These are phyloP conservation scores for Sebastiscus tertius DNA, from an alignment of 2,797 vertebrate genomes.

Conservation along the genomic window DNA sequence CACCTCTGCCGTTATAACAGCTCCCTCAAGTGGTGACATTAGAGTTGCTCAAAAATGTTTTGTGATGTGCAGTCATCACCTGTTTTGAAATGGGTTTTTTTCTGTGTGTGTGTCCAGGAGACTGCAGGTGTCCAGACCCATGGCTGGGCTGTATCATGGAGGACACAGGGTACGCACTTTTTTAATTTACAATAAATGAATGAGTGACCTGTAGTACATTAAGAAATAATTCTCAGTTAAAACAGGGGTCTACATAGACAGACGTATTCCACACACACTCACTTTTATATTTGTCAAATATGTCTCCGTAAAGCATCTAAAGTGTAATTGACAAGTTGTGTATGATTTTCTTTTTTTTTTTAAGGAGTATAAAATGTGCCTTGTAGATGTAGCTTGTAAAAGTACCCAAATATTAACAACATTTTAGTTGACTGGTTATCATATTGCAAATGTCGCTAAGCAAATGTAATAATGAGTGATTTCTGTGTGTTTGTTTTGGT, in stretches of 20 bases:
- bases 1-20: neutral
- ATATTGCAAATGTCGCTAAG: neutral
- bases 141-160: slow-evolving; percentile 97
- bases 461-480: neutral
- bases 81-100: slow-evolving; percentile 1
- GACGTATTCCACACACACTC: neutral
- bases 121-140: slow-evolving; percentile 90
- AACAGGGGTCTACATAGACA: neutral
- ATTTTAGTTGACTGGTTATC: neutral
- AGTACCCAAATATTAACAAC: neutral
- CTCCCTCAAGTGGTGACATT: slow-evolving; percentile 24
- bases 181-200: neutral
- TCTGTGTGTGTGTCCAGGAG: slow-evolving; percentile 74
- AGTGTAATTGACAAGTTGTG: neutral
- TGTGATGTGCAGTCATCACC: neutral
- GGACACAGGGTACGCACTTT: slow-evolving; percentile 88
- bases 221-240: neutral
- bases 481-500: neutral
- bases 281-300: neutral
- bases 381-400: neutral
- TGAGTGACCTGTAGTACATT: neutral
- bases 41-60: neutral
- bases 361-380: too few species aligned
- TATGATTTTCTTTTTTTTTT: neutral
- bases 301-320: too few species aligned